Percentiles rank a stretch among this genome's conserved stretches.
Conservation (phyloP, 2,888 invertebrate species). For the Zaprionus lineosus region DNA sequence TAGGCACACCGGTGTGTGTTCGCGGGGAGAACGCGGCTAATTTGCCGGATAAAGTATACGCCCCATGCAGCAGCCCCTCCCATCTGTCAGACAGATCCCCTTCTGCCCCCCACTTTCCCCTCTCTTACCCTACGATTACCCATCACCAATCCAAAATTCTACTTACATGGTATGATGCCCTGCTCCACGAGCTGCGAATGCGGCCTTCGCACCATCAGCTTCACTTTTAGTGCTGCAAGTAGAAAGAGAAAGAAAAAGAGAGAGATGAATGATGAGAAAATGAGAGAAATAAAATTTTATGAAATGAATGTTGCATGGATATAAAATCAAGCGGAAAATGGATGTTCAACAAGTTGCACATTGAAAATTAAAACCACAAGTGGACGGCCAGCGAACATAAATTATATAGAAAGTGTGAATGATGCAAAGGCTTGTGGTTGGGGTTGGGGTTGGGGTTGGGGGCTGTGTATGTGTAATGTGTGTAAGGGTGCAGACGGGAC, state of each 20-base stretch:
- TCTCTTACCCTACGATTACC: no score
- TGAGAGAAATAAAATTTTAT: slow-evolving; percentile 2
- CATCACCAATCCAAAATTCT: slow-evolving; percentile 31
- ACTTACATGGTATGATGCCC: slow-evolving; percentile 99
- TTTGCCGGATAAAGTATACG: background rate
- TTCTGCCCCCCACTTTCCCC: no score
- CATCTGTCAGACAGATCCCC: no score
- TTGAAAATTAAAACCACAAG: slow-evolving; percentile 39
- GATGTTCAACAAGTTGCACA: slow-evolving; percentile 38
- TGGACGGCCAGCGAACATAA: slow-evolving; percentile 46
- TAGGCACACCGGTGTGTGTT: no score
- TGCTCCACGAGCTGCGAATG: slow-evolving; percentile 97
- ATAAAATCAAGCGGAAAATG: background rate
- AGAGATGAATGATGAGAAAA: background rate
- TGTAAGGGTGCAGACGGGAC: background rate
- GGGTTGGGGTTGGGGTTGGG: no score
- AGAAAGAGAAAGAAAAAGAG: background rate
- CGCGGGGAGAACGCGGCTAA: no score
- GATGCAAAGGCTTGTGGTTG: background rate
- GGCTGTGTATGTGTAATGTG: slow-evolving; percentile 2
- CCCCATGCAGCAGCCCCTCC: no score
- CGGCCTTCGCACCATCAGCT: slow-evolving; percentile 96
- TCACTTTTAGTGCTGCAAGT: slow-evolving; percentile 95
- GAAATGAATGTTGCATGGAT: slow-evolving; percentile 1
- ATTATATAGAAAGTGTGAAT: slow-evolving; percentile 34